Evolutionary conservation across 2,113 vertebrate species (phyloP).

Genomic region (Brachirus orientalis): DNA sequence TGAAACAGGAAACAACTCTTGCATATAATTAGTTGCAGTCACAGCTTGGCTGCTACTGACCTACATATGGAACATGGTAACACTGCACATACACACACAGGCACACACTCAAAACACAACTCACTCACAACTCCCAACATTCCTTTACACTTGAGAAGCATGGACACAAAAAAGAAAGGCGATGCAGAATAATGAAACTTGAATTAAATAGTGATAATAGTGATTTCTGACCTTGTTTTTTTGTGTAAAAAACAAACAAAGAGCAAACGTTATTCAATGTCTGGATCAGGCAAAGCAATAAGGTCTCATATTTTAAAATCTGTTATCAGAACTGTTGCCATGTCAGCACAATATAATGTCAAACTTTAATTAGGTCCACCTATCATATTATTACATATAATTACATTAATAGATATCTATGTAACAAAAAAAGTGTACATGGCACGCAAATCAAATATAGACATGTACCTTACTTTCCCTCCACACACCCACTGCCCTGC

Average conservation of each 20-base stretch:
- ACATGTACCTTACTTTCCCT: neutral
- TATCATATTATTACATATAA: neutral
- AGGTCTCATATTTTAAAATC: neutral
- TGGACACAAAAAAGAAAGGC: neutral
- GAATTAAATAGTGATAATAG: no score
- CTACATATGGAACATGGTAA: conserved; percentile 61
- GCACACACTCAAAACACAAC: neutral
- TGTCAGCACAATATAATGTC: neutral
- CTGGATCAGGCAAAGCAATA: neutral
- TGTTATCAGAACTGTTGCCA: neutral
- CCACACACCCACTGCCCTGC: neutral
- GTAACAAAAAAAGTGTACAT: neutral
- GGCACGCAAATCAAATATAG: neutral
- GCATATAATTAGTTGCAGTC: conserved; percentile 46
- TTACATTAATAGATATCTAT: neutral
- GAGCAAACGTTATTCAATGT: neutral
- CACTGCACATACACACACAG: neutral
- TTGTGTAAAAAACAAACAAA: neutral
- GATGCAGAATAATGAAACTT: neutral
- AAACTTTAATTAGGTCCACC: neutral
- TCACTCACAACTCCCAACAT: neutral
- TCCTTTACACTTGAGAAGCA: neutral
- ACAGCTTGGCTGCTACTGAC: conserved; percentile 59
- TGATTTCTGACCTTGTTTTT: neutral
- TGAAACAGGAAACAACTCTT: conserved; percentile 30